Percentiles rank a stretch among this genome's conserved stretches.
Conservation (phyloP, 1,140 invertebrate genomes). For the Listronotus oregonensis region DNA sequence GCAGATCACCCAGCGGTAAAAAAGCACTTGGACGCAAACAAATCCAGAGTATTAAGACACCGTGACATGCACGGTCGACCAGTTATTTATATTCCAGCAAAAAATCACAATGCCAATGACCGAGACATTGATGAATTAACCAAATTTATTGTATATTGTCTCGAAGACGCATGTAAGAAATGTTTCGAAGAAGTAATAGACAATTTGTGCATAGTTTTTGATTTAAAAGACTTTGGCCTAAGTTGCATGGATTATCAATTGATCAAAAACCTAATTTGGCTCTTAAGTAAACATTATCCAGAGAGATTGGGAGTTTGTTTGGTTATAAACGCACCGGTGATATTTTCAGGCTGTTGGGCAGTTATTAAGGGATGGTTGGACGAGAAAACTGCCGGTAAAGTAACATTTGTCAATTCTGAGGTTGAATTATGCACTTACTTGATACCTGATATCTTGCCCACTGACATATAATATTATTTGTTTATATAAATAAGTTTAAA, state of each 20-base stretch:
- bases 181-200: slow-evolving; percentile 81
- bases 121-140: slow-evolving; percentile 75
- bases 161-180: slow-evolving; percentile 75
- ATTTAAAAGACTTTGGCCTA: slow-evolving; percentile 72
- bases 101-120: slow-evolving; percentile 71
- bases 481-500: slow-evolving; percentile 4
- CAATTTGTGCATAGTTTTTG: slow-evolving; percentile 77
- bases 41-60: slow-evolving; percentile 70
- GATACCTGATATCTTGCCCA: slow-evolving; percentile 76
- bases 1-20: slow-evolving; percentile 65
- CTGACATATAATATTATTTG: slow-evolving; percentile 61
- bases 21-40: slow-evolving; percentile 63
- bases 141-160: slow-evolving; percentile 75
- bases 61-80: slow-evolving; percentile 72
- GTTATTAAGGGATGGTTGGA: slow-evolving; percentile 75
- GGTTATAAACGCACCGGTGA: slow-evolving; percentile 70
- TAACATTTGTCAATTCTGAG: slow-evolving; percentile 70
- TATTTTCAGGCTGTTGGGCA: slow-evolving; percentile 76
- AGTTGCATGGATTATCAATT: slow-evolving; percentile 78
- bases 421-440: slow-evolving; percentile 72
- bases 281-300: slow-evolving; percentile 74
- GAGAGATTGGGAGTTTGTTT: slow-evolving; percentile 76
- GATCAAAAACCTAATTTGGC: slow-evolving; percentile 76
- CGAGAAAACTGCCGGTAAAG: slow-evolving; percentile 76
- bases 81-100: slow-evolving; percentile 76